phyloP scores from a whole-genome alignment of 1,140 invertebrate species.

The Scaptomyza hsui region DNA sequence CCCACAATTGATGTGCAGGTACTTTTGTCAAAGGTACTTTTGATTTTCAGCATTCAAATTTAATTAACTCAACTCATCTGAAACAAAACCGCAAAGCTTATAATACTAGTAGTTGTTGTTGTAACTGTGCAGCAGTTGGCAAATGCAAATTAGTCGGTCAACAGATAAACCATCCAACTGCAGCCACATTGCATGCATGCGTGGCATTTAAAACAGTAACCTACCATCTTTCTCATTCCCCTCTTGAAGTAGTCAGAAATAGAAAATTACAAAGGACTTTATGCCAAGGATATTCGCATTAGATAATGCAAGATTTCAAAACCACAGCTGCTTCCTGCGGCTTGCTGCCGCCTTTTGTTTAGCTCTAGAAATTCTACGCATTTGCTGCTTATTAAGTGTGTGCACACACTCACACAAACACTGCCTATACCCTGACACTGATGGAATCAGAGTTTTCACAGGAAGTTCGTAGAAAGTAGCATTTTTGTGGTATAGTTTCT shows the following conservation, averaged over 20 bases:
- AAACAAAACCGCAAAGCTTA: constrained; percentile 41
- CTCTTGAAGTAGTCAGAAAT: constrained; percentile 5
- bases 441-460: background rate
- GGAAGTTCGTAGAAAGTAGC: background rate
- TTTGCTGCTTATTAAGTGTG: constrained; percentile 20
- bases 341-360: constrained; percentile 23
- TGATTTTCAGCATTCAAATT: constrained; percentile 40
- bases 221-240: background rate
- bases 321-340: constrained; percentile 39
- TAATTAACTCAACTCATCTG: constrained; percentile 1
- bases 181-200: constrained; percentile 71
- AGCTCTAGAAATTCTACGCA: constrained; percentile 18
- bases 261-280: constrained; percentile 14
- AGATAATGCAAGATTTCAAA: constrained; percentile 41
- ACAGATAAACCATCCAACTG: constrained; percentile 27
- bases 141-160: constrained; percentile 75
- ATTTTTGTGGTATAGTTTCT: background rate
- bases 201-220: constrained; percentile 39
- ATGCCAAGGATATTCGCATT: constrained; percentile 14
- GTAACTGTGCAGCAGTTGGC: constrained; percentile 13
- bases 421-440: background rate
- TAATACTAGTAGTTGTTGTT: constrained; percentile 19
- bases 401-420: background rate
- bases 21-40: constrained; percentile 43
- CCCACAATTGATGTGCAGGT: constrained; percentile 6